Evolutionary conservation across 2,113 vertebrate genomes (phyloP), one percentile per base, ranked within the genome.

Genomic region (Amia ocellicauda): DNA sequence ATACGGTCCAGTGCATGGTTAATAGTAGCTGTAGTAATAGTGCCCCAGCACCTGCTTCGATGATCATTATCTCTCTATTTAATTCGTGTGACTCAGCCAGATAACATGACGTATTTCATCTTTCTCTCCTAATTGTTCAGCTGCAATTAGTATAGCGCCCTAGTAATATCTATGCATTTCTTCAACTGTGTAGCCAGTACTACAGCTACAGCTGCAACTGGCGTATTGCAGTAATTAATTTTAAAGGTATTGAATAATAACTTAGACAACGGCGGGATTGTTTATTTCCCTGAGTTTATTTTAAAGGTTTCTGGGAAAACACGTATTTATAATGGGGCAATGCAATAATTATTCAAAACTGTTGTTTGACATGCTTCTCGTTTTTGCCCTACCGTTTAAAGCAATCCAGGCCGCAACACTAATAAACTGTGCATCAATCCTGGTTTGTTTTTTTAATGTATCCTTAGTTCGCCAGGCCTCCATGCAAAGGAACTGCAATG

Each of bases 291-390:
- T 58, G 60, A 50, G 60, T 63, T 63, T 60, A 58, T 60, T 47
- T 28, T 17, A 51, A 73, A 76, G 62, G 69, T 74, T 79, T 69
- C 65, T 73, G 52, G 66, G 55, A 76, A 63, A 61, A 28, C 52
- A 31, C 43, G 55, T 64, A 69, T 69, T 59, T 63, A 45, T 27
- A 68, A 75, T 67, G 53, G 50, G 71, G 69, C 81, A 80, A 83
- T 85, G 87, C 85, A 80, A 83, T 72, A 71, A 73, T 75, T 78
- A 84, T 86, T 89, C 85, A 79, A 87, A 88, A 86, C 78, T 85
- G 80, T 83, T 77, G 82, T 74, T 58, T 65, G 60, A 67, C n/a
- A n/a, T n/a, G n/a, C n/a, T n/a, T n/a, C n/a, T n/a, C n/a, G n/a
- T 55, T 76, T 78, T 83, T 77, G 78, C 76, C 78, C 79, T 80